A percentile compares a stretch with the other conserved stretches of the same genome.
These are phyloP conservation scores for Mimumesa dahlbomi DNA, from an alignment of 2,888 invertebrate species.

Conservation along the genomic window DNA sequence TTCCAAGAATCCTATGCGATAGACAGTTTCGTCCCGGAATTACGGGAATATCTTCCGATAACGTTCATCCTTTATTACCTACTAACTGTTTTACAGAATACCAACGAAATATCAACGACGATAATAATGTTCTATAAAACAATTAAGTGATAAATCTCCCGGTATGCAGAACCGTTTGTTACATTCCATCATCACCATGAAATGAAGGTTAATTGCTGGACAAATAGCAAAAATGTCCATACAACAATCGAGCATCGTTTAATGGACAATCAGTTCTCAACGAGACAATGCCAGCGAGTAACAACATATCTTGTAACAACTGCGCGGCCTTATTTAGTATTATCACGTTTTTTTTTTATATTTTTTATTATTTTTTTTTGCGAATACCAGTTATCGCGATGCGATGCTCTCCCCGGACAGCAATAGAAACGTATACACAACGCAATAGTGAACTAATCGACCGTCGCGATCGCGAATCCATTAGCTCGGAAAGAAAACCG, in stretches of 20 bases:
- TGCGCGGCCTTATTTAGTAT: neutral
- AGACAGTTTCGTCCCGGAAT: too few relatives aligned
- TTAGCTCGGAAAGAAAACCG: constrained; percentile 69
- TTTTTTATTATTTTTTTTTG: too few relatives aligned
- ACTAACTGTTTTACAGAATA: too few relatives aligned
- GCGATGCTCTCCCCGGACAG: constrained; percentile 13
- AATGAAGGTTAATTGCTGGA: neutral
- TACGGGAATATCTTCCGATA: too few relatives aligned
- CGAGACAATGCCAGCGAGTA: neutral
- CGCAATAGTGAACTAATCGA: constrained; percentile 48
- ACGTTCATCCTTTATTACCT: too few relatives aligned
- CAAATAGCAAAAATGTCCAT: neutral
- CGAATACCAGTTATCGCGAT: too few relatives aligned
- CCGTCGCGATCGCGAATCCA: constrained; percentile 66
- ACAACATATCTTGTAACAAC: neutral
- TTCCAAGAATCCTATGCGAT: too few relatives aligned
- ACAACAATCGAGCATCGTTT: neutral
- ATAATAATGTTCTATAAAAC: too few relatives aligned
- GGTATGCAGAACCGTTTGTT: neutral
- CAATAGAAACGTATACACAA: neutral
- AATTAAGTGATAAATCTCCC: too few relatives aligned
- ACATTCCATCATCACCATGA: too few relatives aligned
- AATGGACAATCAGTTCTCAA: neutral
- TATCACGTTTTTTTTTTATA: neutral
- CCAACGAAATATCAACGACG: too few relatives aligned